phyloP scores from a whole-genome alignment of 2,113 vertebrate genomes.

The Nothobranchius furzeri region DNA sequence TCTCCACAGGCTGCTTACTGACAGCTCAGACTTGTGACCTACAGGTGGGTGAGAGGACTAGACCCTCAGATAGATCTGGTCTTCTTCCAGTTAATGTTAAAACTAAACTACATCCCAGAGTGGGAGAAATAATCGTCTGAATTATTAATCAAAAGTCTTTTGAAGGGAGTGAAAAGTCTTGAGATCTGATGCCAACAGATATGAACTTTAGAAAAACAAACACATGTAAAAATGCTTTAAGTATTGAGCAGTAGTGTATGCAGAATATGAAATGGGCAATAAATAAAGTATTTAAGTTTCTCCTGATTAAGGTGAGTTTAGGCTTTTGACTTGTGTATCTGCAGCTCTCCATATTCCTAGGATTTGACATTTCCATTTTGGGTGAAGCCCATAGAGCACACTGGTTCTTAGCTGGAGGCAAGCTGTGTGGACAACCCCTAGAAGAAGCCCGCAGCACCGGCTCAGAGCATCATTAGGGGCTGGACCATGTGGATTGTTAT shows the following conservation, averaged over 20 bases:
- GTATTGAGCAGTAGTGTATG: constrained; percentile 43
- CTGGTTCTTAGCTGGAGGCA: constrained; percentile 70
- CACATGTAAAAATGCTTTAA: too few relatives aligned
- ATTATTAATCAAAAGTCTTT: too few relatives aligned
- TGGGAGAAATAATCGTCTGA: too few relatives aligned
- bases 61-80: too few relatives aligned
- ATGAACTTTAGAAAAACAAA: too few relatives aligned
- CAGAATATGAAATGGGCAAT: constrained; percentile 77
- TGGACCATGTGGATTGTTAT: constrained; percentile 75
- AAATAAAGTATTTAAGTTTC: constrained; percentile 70
- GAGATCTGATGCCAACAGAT: too few relatives aligned
- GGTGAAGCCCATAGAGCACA: constrained; percentile 72
- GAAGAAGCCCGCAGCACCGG: constrained; percentile 74
- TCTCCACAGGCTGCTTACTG: constrained; percentile 49
- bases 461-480: constrained; percentile 68
- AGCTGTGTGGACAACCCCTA: constrained; percentile 68
- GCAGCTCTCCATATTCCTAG: constrained; percentile 56
- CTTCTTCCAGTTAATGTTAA: too few relatives aligned
- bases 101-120: too few relatives aligned
- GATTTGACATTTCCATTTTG: constrained; percentile 77
- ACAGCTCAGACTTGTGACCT: constrained; percentile 36
- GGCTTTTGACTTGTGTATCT: constrained; percentile 72
- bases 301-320: constrained; percentile 78
- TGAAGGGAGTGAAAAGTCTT: too few relatives aligned
- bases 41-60: too few relatives aligned